Percentiles rank a stretch among this genome's conserved stretches.
Evolutionary conservation across 2,888 invertebrate species (phyloP).

Genomic region (Mayetiola destructor): DNA sequence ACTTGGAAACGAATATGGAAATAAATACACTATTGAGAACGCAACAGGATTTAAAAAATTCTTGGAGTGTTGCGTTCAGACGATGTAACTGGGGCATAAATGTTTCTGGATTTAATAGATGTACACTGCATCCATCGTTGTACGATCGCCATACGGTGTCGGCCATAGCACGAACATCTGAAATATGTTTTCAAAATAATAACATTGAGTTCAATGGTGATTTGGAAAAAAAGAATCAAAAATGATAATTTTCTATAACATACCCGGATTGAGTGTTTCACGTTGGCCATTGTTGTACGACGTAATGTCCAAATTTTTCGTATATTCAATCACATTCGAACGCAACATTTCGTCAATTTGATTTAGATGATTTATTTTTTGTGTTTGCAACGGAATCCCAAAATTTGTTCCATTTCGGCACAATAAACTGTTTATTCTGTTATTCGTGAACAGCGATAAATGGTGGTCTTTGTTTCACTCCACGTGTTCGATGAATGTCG

Average conservation of each 20-base stretch:
- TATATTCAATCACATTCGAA: slow-evolving; percentile 61
- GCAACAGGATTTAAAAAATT: slow-evolving; percentile 42
- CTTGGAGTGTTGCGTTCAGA: slow-evolving; percentile 70
- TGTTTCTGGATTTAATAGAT: slow-evolving; percentile 70
- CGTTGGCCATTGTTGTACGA: slow-evolving; percentile 61
- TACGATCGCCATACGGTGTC: slow-evolving; percentile 87
- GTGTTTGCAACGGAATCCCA: background rate
- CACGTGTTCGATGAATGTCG: background rate
- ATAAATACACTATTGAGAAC: background rate
- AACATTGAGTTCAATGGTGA: too few relatives aligned
- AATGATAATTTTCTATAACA: too few relatives aligned
- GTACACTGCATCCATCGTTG: slow-evolving; percentile 73
- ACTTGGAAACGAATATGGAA: background rate
- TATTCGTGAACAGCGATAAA: background rate
- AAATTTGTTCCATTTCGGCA: background rate
- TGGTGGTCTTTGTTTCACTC: background rate
- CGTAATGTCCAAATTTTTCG: slow-evolving; percentile 84
- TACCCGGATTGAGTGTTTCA: slow-evolving; percentile 58
- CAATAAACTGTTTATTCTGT: too few relatives aligned
- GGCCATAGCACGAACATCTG: too few relatives aligned
- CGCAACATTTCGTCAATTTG: slow-evolving; percentile 61
- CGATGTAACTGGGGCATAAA: slow-evolving; percentile 52
- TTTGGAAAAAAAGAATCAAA: background rate
- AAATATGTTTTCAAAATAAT: too few relatives aligned
- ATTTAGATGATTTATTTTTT: background rate